Evolutionary conservation across 1,140 invertebrate species (phyloP), one percentile per base, ranked within the genome.

Genomic region (Orius laevigatus): DNA sequence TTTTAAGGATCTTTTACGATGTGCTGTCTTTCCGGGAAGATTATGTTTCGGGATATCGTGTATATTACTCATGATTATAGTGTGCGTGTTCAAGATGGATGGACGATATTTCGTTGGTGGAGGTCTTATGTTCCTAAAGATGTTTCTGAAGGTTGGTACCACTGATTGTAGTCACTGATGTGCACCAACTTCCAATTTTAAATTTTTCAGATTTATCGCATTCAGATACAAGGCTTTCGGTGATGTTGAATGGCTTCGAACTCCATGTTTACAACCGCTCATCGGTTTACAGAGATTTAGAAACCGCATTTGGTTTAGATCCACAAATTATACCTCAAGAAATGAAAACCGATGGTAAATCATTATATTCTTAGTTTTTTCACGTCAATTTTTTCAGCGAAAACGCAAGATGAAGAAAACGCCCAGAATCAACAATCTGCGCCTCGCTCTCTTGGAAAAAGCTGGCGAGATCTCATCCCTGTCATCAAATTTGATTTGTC

Each of bases 51-150:
- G 55, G 90, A 97, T 71, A 76, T 98, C 59, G 80, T 89, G 43
- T 94, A 89, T 57, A 86, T 95, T 35, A 94, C 86, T 41, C 83
- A 91, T 66, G 93, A 98, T 69, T 95, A 87, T 64, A 87, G 86
- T 32, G 63, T 95, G 34, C 73, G 91, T 56, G 76, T 95, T 52
- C 91, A 97, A 68, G 93, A 98, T 74, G 95, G 93, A 5, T 97
- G 90, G 74, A 71, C 94, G 45, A 93, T 95, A 68, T 96, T 98
- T 68, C 73, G 90, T 51, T 97, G 91, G 87, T 97, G 92, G 92
- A 72, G 84, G 55, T 83, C 85, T 40, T 95, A 95, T 66, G 81
- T 92, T 51, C 86, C 86, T 38, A 93, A 92, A 70, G 84, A 92
- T 75, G 84, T 93, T 36, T 85, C 84, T 49, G 88, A 93, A 79